Evolutionary conservation across 1,140 invertebrate genomes (phyloP).

Genomic region (Lasioglossum albipes): DNA sequence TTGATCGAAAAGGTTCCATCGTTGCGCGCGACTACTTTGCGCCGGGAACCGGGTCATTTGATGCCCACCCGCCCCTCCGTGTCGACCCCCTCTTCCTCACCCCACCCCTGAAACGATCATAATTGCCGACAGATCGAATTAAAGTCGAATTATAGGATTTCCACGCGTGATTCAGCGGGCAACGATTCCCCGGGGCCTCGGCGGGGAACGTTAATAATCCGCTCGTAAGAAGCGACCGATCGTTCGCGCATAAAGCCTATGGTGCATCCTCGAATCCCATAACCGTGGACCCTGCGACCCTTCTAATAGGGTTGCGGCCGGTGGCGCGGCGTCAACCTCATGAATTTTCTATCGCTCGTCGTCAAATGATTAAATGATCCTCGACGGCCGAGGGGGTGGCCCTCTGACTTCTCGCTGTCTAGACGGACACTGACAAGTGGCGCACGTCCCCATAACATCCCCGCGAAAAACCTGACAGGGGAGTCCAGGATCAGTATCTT

Average conservation of each 20-base stretch:
- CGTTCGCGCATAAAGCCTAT: slow-evolving; percentile 46
- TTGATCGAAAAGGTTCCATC: slow-evolving; percentile 18
- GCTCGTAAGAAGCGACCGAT: slow-evolving; percentile 51
- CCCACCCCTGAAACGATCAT: background rate
- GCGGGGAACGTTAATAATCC: slow-evolving; percentile 53
- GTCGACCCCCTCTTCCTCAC: background rate
- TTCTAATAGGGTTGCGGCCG: slow-evolving; percentile 61
- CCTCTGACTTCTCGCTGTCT: slow-evolving; percentile 54
- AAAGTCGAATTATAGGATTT: slow-evolving; percentile 76
- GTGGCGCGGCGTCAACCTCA: slow-evolving; percentile 64
- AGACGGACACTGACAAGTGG: slow-evolving; percentile 57
- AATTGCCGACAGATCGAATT: slow-evolving; percentile 71
- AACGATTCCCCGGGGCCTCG: slow-evolving; percentile 58
- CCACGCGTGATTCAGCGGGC: slow-evolving; percentile 71
- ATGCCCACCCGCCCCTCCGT: too few species aligned
- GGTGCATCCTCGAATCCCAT: slow-evolving; percentile 39
- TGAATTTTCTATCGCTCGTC: slow-evolving; percentile 76
- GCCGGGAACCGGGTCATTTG: background rate
- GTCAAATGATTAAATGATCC: slow-evolving; percentile 74
- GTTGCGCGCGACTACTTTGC: background rate
- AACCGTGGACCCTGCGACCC: slow-evolving; percentile 39
- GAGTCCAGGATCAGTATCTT: background rate
- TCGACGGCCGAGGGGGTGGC: slow-evolving; percentile 42
- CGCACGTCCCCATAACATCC: slow-evolving; percentile 65
- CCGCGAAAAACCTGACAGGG: background rate